These are phyloP conservation scores for Lethenteron reissneri DNA, from an alignment of 2,113 vertebrate genomes.

Conservation along the genomic window DNA sequence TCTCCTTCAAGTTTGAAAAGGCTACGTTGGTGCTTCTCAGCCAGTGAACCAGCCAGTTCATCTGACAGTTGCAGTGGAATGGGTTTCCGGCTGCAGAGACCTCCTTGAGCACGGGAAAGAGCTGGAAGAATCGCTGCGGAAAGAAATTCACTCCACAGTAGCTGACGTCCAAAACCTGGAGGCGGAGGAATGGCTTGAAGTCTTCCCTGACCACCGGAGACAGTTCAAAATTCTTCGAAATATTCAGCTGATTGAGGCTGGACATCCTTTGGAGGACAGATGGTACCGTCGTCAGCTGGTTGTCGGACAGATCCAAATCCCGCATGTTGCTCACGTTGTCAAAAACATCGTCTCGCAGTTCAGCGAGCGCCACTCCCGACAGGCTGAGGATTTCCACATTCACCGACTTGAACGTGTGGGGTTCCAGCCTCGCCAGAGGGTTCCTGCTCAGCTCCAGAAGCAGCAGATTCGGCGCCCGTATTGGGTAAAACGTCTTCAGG, in stretches of 20 bases:
- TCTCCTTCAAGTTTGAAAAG: conserved; percentile 49
- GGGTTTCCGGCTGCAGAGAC: conserved; percentile 59
- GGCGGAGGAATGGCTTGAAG: conserved; percentile 31
- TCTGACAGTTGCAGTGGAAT: conserved; percentile 70
- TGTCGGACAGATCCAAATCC: conserved; percentile 59
- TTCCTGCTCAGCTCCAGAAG: conserved; percentile 75
- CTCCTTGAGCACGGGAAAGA: conserved; percentile 41
- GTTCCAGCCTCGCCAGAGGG: conserved; percentile 24
- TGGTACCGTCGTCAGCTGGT: conserved; percentile 40
- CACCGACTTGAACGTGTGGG: conserved; percentile 28
- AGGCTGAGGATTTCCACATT: conserved; percentile 60
- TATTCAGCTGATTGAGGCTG: conserved; percentile 41
- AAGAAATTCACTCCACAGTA: conserved; percentile 54
- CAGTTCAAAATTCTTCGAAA: conserved; percentile 51
- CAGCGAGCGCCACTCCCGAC: conserved; percentile 41
- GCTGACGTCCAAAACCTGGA: conserved; percentile 72
- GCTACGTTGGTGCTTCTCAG: conserved; percentile 26
- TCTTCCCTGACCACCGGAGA: conserved; percentile 37
- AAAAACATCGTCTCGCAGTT: conserved; percentile 39
- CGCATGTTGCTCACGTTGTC: conserved; percentile 47
- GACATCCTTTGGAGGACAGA: conserved; percentile 25
- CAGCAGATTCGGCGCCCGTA: conserved; percentile 46
- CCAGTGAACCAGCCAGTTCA: conserved; percentile 77
- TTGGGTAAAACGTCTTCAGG: conserved; percentile 32
- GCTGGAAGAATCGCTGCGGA: conserved; percentile 38